phyloP scores from a whole-genome alignment of 2,113 vertebrate genomes.

The Tor tambroides region DNA sequence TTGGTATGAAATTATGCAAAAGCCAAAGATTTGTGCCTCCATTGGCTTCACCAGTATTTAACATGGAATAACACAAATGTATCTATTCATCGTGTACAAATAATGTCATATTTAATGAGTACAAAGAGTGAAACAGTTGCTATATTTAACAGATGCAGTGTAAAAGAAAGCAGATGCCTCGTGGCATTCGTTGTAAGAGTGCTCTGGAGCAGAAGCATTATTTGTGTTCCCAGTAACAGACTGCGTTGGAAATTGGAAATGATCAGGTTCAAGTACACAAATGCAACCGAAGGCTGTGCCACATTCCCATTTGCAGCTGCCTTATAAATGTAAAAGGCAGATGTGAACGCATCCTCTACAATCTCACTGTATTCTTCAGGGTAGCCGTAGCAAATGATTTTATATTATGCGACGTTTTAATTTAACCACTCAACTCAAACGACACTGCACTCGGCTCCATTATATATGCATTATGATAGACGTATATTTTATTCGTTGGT shows the following conservation, averaged over 20 bases:
- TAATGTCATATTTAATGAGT: constrained; percentile 51
- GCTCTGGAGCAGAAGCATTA: background rate
- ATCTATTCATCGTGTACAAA: background rate
- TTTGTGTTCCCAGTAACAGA: background rate
- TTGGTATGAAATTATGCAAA: background rate
- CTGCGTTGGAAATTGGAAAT: background rate
- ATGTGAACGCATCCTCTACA: background rate
- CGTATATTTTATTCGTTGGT: background rate
- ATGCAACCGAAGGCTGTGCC: constrained; percentile 2
- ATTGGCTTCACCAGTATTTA: constrained; percentile 10
- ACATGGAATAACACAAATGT: background rate
- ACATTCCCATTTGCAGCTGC: constrained; percentile 1
- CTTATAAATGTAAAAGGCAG: constrained; percentile 22
- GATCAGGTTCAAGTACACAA: background rate
- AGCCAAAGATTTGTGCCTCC: constrained; percentile 45
- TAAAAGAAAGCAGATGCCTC: background rate
- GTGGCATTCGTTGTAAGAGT: background rate
- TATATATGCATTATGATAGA: constrained; percentile 18
- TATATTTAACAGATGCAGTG: constrained; percentile 44
- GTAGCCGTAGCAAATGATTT: background rate
- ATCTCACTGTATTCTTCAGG: constrained; percentile 26
- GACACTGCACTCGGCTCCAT: constrained; percentile 6
- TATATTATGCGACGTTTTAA: constrained; percentile 18
- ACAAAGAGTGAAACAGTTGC: constrained; percentile 75
- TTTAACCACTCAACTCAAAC: background rate